Conservation (phyloP, 2,888 invertebrate genomes). For the Scaptomyza parva region DNA sequence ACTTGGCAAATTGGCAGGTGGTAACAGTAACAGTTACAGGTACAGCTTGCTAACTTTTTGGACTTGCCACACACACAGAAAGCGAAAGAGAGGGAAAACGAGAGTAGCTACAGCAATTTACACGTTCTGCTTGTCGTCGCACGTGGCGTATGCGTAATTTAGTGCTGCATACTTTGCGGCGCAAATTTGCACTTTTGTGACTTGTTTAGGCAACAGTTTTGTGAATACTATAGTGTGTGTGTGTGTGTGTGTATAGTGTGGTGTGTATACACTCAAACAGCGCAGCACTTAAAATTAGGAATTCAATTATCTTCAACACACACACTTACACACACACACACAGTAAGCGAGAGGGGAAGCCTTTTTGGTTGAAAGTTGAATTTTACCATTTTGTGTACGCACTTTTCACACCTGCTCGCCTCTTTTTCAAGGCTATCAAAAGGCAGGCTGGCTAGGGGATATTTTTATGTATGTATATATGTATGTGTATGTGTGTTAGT, state of each 20-base stretch:
- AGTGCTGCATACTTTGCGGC: constrained; percentile 77
- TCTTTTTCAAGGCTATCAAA: constrained; percentile 57
- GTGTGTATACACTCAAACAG: constrained; percentile 49
- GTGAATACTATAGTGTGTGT: neutral
- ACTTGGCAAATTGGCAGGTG: constrained; percentile 78
- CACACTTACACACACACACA: constrained; percentile 18
- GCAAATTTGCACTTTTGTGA: constrained; percentile 79
- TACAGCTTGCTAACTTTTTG: constrained; percentile 18
- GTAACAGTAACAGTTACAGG: constrained; percentile 29
- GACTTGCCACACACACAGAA: constrained; percentile 7
- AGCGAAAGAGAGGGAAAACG: neutral
- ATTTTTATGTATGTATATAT: neutral
- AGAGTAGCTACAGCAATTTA: constrained; percentile 58
- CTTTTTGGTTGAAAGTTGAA: constrained; percentile 11
- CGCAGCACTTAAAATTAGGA: constrained; percentile 79
- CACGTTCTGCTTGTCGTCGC: constrained; percentile 64
- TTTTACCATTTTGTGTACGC: constrained; percentile 69
- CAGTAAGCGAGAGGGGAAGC: neutral
- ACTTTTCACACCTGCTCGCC: constrained; percentile 75
- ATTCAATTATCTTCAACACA: constrained; percentile 69
- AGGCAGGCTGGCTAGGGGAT: constrained; percentile 2
- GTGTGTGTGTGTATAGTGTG: constrained; percentile 8
- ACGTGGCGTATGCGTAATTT: constrained; percentile 80
- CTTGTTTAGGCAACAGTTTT: constrained; percentile 59
- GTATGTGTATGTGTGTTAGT: constrained; percentile 4